phyloP scores from a whole-genome alignment of 2,888 invertebrate species.

The Esperia sulphurella region DNA sequence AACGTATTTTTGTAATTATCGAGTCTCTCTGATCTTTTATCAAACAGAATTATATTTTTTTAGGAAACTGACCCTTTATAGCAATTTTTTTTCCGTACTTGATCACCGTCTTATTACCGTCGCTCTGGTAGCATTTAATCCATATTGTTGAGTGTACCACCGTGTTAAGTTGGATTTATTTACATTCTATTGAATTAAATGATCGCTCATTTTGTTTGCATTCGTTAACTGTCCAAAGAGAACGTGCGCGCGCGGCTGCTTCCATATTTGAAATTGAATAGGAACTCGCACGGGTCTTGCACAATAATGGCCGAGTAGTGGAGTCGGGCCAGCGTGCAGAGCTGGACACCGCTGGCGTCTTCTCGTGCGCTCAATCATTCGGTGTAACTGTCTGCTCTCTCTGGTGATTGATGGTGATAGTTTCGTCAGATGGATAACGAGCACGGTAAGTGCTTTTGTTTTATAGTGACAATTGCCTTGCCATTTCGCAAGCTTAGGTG shows the following conservation, averaged over 20 bases:
- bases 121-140: conserved; percentile 10
- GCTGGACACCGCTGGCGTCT: conserved; percentile 29
- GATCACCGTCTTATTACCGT: no score
- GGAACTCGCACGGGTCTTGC: conserved; percentile 65
- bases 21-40: no score
- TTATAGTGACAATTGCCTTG: not conserved
- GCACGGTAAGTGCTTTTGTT: conserved; percentile 26
- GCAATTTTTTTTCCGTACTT: no score
- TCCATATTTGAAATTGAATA: conserved; percentile 77
- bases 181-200: conserved; percentile 40
- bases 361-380: conserved; percentile 18
- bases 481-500: no score
- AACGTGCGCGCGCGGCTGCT: conserved; percentile 56
- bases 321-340: conserved; percentile 26
- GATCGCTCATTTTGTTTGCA: conserved; percentile 47
- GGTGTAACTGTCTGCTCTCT: conserved; percentile 14
- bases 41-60: no score
- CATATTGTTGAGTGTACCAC: not conserved
- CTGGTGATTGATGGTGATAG: conserved; percentile 19
- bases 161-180: conserved; percentile 28
- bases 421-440: conserved; percentile 31
- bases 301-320: conserved; percentile 63
- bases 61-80: no score
- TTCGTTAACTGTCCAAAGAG: conserved; percentile 50
- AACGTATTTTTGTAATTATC: no score